Base-by-base conservation (phyloP, 1,140 invertebrate genomes). In the Sweltsa coloradensis region DNA sequence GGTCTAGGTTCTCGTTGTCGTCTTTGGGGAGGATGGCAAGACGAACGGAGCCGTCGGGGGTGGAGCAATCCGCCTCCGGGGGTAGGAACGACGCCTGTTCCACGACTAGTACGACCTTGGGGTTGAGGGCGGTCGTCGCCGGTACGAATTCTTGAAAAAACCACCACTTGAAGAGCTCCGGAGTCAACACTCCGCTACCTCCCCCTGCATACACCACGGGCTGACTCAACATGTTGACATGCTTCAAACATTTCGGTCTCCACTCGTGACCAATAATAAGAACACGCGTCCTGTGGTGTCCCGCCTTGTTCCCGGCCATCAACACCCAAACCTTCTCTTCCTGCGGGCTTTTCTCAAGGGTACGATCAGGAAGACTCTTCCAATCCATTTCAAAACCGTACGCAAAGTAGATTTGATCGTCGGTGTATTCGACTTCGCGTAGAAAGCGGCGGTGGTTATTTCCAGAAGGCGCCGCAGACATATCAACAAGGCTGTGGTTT, bases 181-280 rank as follows among this genome's bases (percentile, higher is more conserved):
- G 57, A 0, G 70, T 72, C 0, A 70, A 54, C 1, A 57, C 57
- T 4, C 68, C 70, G 5, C 64, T 63, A 7, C 71, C 70, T 3
- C 71, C 72, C 1, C 70, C 69, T 0, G 70, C 72, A 47, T 73
- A 73, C 5, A 73, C 64, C 1, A 73, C 70, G 5, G 72, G 71
- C 40, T 73, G 71, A 26, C 62, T 72, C 3, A 72, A 41, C 69
- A 72, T 72, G 55, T 74, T 72, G n/a, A 73, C 70, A 25, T 60
- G 55, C 18, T 61, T 57, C 5, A 73, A 49, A 55, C 70, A 72
- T 11, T 59, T 54, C 0, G 71, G 72, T 24, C 68, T 56, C 69
- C 70, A 73, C 46, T 69, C 55, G 19, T 62, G 63, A 4, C 71
- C 71, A 1, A 68, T 63, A 1, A 72, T 68, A 41, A 73, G 54